These are phyloP conservation scores for Phoronis australis DNA, from an alignment of 2,888 invertebrate genomes.

Conservation along the genomic window DNA sequence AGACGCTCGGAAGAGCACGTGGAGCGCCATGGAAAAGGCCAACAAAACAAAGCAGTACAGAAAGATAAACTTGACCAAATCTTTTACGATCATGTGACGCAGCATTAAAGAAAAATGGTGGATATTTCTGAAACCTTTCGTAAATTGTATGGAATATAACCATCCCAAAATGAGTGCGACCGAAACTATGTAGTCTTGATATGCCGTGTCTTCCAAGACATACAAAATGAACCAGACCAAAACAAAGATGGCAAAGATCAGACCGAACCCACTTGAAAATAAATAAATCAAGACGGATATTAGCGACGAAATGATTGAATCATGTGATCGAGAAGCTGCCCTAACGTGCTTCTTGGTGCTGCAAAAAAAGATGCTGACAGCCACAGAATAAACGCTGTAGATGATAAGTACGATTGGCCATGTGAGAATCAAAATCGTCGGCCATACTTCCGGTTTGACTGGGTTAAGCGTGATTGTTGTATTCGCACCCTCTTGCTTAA, in stretches of 20 bases:
- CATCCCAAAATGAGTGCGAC: slow-evolving; percentile 41
- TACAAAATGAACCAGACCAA: neutral
- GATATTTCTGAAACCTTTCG: slow-evolving; percentile 41
- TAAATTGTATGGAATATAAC: slow-evolving; percentile 43
- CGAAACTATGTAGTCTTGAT: slow-evolving; percentile 39
- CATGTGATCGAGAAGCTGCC: neutral
- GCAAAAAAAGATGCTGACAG: too few species aligned
- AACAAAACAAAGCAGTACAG: slow-evolving; percentile 44
- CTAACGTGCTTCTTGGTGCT: neutral
- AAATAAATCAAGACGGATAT: neutral
- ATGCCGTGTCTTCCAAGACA: neutral
- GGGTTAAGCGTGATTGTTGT: neutral
- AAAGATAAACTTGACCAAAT: slow-evolving; percentile 39
- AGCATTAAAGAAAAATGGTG: slow-evolving; percentile 47
- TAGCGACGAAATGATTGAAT: neutral
- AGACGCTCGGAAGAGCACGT: slow-evolving; percentile 35
- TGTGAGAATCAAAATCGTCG: neutral
- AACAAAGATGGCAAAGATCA: neutral
- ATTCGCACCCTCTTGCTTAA: neutral
- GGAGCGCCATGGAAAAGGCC: slow-evolving; percentile 44
- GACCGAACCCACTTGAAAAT: neutral
- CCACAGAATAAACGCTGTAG: neutral
- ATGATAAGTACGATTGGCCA: neutral
- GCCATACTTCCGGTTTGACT: neutral
- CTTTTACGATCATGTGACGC: slow-evolving; percentile 42